Base-by-base conservation (phyloP, 2,888 invertebrate species). In the Selenia dentaria region DNA sequence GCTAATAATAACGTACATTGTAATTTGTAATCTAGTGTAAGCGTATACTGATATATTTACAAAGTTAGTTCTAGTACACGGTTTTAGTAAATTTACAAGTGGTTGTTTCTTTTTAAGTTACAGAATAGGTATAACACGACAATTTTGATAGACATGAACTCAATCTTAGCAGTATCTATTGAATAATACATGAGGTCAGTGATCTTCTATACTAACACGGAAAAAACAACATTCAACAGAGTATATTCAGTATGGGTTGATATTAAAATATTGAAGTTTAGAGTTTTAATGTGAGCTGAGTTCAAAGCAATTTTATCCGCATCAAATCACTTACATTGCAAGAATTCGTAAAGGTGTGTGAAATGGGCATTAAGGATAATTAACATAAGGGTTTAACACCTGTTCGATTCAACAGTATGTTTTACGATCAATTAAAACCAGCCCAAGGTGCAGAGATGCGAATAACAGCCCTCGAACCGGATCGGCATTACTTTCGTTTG, bases 401-500 rank as follows among this genome's bases (percentile, higher is more conserved):
- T 42, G 27, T 26, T 32, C 8, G 6, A 20, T 8, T 16, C 5
- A 45, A 31, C 29, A 11, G 33, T 41, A 16, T 44, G 33, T 49
- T 54, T n/a, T 45, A 54, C 34, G 51, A 46, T 42, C 43, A 54
- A 51, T 54, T 43, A 45, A 54, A 42, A 35, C 26, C 22, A 56
- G 37, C 54, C 55, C 57, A 55, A 61, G 54, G 47, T 44, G 55
- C 57, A 56, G 59, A 41, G 62, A 73, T 70, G 69, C 62, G 64
- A 75, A 74, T 75, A 62, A 62, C 62, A 64, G 53, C 57, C 36
- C 56, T 51, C 44, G 68, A 74, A 74, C 77, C 71, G 73, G 73
- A 64, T 67, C 51, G 43, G 48, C 55, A 59, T 74, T 68, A 76
- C 74, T 75, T 75, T 75, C 74, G 62, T 66, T 76, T 54, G 54